These are phyloP conservation scores for Pogonus chalceus DNA, from an alignment of 1,140 invertebrate genomes.

Conservation along the genomic window DNA sequence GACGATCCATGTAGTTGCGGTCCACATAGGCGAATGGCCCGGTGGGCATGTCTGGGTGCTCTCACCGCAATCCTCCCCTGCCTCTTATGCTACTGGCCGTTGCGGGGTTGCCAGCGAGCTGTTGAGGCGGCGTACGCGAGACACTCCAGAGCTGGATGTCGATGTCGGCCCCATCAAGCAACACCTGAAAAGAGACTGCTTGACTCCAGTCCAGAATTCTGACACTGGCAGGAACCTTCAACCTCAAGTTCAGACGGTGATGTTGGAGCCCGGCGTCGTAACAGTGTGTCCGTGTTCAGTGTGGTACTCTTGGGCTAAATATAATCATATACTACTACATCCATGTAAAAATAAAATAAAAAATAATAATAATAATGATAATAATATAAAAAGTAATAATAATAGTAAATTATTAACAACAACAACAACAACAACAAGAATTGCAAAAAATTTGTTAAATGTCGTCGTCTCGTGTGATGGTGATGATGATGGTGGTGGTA, in stretches of 20 bases:
- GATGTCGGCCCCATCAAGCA: constrained; percentile 41
- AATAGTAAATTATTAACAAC: too few species aligned
- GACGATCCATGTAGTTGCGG: constrained; percentile 81
- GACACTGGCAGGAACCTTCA: constrained; percentile 18
- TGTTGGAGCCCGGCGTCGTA: background rate
- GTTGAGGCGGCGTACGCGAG: constrained; percentile 74
- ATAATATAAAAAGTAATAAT: too few species aligned
- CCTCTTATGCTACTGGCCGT: constrained; percentile 84
- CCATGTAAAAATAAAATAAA: too few species aligned
- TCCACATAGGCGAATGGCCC: constrained; percentile 52
- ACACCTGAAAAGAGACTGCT: constrained; percentile 47
- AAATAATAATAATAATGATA: too few species aligned
- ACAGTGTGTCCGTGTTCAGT: background rate
- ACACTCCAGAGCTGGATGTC: constrained; percentile 51
- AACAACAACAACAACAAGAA: too few species aligned
- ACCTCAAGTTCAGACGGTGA: too few species aligned
- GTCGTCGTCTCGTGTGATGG: too few species aligned
- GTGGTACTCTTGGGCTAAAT: background rate
- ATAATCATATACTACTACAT: background rate
- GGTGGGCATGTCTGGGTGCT: constrained; percentile 77
- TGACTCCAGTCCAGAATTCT: constrained; percentile 41
- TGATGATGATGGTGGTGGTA: too few species aligned
- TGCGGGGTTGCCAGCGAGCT: constrained; percentile 64
- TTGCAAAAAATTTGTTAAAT: too few species aligned
- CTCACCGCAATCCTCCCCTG: constrained; percentile 76